These are phyloP conservation scores for Zootermopsis nevadensis DNA, from an alignment of 2,888 invertebrate genomes.

Conservation along the genomic window DNA sequence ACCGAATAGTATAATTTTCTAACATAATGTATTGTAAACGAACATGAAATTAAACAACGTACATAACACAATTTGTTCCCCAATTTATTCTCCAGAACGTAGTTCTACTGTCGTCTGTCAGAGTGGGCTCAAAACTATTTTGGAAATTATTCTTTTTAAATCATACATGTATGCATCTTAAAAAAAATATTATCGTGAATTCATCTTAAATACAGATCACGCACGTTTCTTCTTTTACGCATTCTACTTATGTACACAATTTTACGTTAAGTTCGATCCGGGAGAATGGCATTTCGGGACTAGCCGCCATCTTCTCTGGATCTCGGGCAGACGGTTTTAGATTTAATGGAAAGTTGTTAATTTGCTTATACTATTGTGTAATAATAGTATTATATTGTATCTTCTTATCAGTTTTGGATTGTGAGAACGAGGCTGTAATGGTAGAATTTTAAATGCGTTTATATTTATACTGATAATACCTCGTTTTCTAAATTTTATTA, in stretches of 20 bases:
- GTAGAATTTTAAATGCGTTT: neutral
- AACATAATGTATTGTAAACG: no score
- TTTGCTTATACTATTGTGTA: neutral
- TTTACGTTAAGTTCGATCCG: neutral
- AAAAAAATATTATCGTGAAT: neutral
- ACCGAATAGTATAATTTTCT: no score
- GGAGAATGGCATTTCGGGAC: slow-evolving; percentile 9
- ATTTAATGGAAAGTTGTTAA: neutral
- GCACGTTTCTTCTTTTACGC: neutral
- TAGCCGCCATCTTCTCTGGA: slow-evolving; percentile 40
- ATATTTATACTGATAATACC: neutral
- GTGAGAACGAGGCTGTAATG: neutral
- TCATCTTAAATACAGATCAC: neutral
- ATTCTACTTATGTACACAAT: neutral
- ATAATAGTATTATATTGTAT: neutral
- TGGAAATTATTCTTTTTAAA: neutral
- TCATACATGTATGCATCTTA: neutral
- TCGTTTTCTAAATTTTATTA: slow-evolving; percentile 17
- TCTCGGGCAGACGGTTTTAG: neutral
- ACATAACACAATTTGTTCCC: no score
- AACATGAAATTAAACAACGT: no score
- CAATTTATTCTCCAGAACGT: no score
- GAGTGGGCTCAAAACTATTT: neutral
- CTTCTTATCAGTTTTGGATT: neutral
- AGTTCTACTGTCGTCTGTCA: neutral